Base-by-base conservation (phyloP, 2,888 invertebrate genomes). In the Drosophila falleni region DNA sequence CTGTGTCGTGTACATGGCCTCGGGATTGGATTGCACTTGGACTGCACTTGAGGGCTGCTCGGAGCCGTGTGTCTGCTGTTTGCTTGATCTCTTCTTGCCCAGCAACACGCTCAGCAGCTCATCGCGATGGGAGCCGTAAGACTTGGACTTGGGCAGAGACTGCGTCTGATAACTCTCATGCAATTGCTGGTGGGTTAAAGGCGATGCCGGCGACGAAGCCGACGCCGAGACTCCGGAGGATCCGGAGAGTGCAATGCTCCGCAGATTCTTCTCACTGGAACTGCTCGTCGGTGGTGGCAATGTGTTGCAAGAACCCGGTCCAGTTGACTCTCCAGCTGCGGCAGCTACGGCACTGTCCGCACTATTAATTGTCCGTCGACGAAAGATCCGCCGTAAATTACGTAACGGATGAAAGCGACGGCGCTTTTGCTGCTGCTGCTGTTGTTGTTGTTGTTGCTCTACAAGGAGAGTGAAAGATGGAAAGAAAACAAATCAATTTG, bases 351-450 rank as follows among this genome's bases (percentile, higher is more conserved):
- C 54, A 29, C 78, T 79, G 16, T 89, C 87, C 16, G 87, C 89
- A 67, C 89, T 91, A 50, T 91, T 92, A 69, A 93, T 89, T 9
- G 93, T 92, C 63, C 93, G 91, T 50, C 93, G 91, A 1, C 93
- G 92, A 74, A 93, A 93, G 67, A 93, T 93, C 42, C 93, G 92
- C 5, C 93, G 91, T 55, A 93, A 81, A 86, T 93, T 93, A 42
- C 93, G 90, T 41, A 93, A 83, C 44, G 93, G 93, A 88, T 92
- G 92, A 77, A 93, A 93, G 66, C 92, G 90, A 50, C 93, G 91
- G 33, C 93, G 90, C 80, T 92, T 92, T 71, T 92, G 91, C 8
- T 91, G 91, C 71, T 92, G 61, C 16, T 70, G 69, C 71, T 92
- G 91, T 80, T 91, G 91, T 67, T 92, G 91, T 78, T 90, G 90